Evolutionary conservation across 2,113 vertebrate species (phyloP).

Genomic region (Mormyrus iriodes): DNA sequence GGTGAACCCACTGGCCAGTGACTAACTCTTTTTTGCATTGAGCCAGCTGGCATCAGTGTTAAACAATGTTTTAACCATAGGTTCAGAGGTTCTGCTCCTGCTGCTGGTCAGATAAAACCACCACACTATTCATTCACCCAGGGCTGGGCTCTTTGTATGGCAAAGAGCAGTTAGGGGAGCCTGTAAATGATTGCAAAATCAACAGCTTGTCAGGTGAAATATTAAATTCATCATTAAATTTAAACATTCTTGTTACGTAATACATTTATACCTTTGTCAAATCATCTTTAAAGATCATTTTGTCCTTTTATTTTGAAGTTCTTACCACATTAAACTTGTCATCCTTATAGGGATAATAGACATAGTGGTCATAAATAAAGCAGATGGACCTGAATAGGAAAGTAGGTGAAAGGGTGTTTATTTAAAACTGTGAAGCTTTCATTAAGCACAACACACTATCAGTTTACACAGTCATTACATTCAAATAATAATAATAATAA

Average conservation of each 20-base stretch:
- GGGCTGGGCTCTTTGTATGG: background rate
- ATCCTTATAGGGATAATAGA: background rate
- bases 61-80: background rate
- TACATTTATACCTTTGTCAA: background rate
- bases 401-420: conserved; percentile 2
- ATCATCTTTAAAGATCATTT: background rate
- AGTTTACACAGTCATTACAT: background rate
- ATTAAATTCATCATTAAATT: background rate
- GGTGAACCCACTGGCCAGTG: background rate
- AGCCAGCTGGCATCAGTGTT: background rate
- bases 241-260: background rate
- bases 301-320: background rate
- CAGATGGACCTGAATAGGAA: background rate
- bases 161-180: background rate
- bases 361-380: background rate
- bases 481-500: background rate
- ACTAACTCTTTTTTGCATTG: background rate
- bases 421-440: conserved; percentile 1
- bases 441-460: background rate
- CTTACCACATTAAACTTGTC: background rate
- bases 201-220: background rate
- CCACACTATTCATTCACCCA: background rate
- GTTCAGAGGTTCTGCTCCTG: background rate
- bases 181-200: background rate
- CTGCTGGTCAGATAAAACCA: background rate